Evolutionary conservation across 2,797 vertebrate species (phyloP).

Genomic region (Phataginus tetradactyla): DNA sequence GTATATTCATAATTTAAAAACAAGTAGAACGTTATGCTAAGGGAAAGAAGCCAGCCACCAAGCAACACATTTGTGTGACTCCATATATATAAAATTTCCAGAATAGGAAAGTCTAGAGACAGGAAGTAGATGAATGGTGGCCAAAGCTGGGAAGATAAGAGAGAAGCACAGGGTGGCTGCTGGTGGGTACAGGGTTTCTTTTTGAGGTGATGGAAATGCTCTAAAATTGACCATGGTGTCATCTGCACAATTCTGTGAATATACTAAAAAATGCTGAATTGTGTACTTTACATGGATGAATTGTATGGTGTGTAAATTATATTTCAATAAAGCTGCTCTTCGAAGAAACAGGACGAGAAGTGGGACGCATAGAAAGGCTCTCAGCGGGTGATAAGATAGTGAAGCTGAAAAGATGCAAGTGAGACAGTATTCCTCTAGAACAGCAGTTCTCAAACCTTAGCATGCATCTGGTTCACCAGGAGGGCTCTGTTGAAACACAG

Average conservation of each 20-base stretch:
- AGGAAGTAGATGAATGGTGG: not conserved
- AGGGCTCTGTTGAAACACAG: not conserved
- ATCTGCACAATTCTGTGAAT: not conserved
- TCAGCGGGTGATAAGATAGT: not conserved
- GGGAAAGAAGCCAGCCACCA: not conserved
- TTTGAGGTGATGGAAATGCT: not conserved
- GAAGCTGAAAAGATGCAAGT: not conserved
- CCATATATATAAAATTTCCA: not conserved
- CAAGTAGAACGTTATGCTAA: not conserved
- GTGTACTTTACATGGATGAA: not conserved
- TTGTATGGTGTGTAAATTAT: not conserved
- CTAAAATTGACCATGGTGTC: not conserved
- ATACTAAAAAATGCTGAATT: not conserved
- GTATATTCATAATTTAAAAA: not conserved
- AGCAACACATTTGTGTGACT: not conserved
- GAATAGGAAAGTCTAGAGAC: not conserved
- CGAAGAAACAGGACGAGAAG: not conserved
- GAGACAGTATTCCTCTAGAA: not conserved
- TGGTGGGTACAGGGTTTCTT: not conserved
- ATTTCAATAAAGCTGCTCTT: constrained; percentile 17
- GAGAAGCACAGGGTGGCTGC: not conserved
- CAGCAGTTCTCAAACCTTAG: not conserved
- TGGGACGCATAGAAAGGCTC: not conserved
- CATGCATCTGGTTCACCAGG: not conserved
- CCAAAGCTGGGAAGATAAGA: not conserved